A percentile compares a stretch with the other conserved stretches of the same genome.
Conservation (phyloP, 1,140 invertebrate genomes). For the Conus ventricosus region DNA sequence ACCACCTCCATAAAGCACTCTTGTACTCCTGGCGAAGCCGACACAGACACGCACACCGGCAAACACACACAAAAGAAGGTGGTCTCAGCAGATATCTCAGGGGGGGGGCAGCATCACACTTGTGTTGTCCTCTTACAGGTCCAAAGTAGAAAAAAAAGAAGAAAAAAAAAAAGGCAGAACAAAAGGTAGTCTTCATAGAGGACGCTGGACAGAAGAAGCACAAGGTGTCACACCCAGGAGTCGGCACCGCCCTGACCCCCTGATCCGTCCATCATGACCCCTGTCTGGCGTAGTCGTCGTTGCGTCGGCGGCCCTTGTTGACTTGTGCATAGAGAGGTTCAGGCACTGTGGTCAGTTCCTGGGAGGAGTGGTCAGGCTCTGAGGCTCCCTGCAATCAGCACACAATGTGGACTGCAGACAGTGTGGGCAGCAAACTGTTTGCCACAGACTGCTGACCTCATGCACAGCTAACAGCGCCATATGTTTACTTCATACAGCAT, state of each 20-base stretch:
- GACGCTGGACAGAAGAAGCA: no score
- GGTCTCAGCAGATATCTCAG: not conserved
- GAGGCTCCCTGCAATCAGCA: constrained; percentile 10
- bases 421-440: not conserved
- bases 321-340: constrained; percentile 69
- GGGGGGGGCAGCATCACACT: not conserved
- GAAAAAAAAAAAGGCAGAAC: no score
- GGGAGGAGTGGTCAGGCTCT: constrained; percentile 24
- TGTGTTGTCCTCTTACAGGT: not conserved
- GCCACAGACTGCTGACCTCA: no score
- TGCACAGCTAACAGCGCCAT: no score
- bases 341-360: constrained; percentile 21
- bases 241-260: constrained; percentile 59
- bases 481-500: no score
- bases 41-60: no score
- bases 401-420: not conserved
- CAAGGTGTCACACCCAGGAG: constrained; percentile 60
- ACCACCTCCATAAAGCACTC: no score
- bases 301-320: constrained; percentile 60
- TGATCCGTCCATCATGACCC: constrained; percentile 49
- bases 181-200: no score
- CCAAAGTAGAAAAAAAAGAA: not conserved
- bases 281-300: constrained; percentile 44
- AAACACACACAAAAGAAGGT: not conserved
- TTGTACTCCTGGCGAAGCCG: no score